phyloP scores from a whole-genome alignment of 2,797 vertebrate species.

The Coreius guichenoti region DNA sequence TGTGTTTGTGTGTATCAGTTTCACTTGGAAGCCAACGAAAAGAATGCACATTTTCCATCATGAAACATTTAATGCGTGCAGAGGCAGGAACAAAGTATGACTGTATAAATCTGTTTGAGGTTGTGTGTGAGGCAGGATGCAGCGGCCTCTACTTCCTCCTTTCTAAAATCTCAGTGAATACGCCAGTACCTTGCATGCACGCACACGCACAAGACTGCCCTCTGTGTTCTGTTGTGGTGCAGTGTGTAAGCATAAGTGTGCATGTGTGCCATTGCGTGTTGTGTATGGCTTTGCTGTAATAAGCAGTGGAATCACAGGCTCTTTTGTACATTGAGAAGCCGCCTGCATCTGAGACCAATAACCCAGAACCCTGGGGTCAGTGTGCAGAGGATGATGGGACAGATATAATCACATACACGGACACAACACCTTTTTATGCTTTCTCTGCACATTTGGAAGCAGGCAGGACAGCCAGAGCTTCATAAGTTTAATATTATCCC shows the following conservation, averaged over 20 bases:
- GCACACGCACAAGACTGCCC: constrained; percentile 43
- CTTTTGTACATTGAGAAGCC: constrained; percentile 86
- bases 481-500: constrained; percentile 87
- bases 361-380: constrained; percentile 82
- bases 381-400: constrained; percentile 80
- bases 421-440: constrained; percentile 86
- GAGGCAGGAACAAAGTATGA: constrained; percentile 32
- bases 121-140: constrained; percentile 44
- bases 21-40: constrained; percentile 21
- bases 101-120: constrained; percentile 39
- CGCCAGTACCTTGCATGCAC: constrained; percentile 38
- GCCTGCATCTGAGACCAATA: constrained; percentile 87
- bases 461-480: constrained; percentile 73
- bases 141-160: constrained; percentile 42
- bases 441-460: constrained; percentile 83
- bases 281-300: constrained; percentile 80
- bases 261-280: constrained; percentile 55
- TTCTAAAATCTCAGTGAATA: constrained; percentile 40
- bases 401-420: constrained; percentile 87
- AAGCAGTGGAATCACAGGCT: constrained; percentile 82
- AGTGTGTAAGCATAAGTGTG: constrained; percentile 47
- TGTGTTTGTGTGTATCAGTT: constrained; percentile 50
- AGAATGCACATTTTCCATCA: constrained; percentile 30
- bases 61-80: constrained; percentile 26
- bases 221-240: constrained; percentile 53